Base-by-base conservation (phyloP, 35 echinoderm and acorn worm species). In the Strongylocentrotus purpuratus region DNA sequence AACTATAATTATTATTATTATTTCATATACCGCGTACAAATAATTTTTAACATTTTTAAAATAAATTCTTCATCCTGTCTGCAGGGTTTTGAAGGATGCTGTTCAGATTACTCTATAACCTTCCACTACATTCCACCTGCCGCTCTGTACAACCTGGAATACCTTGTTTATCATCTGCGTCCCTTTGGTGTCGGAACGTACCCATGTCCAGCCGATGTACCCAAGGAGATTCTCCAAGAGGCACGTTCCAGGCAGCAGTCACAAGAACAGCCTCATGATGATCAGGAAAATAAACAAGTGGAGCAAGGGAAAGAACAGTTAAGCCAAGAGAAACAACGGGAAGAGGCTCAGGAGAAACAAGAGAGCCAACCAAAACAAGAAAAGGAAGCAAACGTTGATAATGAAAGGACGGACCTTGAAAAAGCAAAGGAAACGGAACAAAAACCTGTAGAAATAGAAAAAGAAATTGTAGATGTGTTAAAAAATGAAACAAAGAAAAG, bases 131-230 rank as follows among this genome's bases (percentile, higher is more conserved):
- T 96, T 18, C 32, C 45, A 41, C 95, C 95, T 8, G 70, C 71
- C 12, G 48, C 46, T 5, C 85, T 96, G 33, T 96, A 96, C 71
- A 86, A 86, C 45, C 46, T 96, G 95, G 95, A 96, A 35, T 96
- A 96, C 47, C 32, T 96, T 35, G 91, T 96, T 7, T 96, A 96
- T 20, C 95, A 96, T 35, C 87, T 96, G 95, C 60, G 85, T 32
- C 95, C 95, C 46, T 96, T 96, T 59, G 91, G 95, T n/a, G 86
- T 96, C 18, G 95, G 90, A 58, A 71, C 60, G 14, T 92, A 47
- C 71, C 15, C 95, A 20, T 96, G 95, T 87, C 88, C 95, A 14
- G 48, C 28, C 2, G 47, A 93, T 58, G 15, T 93, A 33, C 91
- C 45, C 0, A 47, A 47, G 4, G 48, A 50, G 33, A 47, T 93